A percentile compares a stretch with the other conserved stretches of the same genome.
These are phyloP conservation scores for Aphodius sticticus DNA, from an alignment of 2,888 invertebrate genomes.

Conservation along the genomic window DNA sequence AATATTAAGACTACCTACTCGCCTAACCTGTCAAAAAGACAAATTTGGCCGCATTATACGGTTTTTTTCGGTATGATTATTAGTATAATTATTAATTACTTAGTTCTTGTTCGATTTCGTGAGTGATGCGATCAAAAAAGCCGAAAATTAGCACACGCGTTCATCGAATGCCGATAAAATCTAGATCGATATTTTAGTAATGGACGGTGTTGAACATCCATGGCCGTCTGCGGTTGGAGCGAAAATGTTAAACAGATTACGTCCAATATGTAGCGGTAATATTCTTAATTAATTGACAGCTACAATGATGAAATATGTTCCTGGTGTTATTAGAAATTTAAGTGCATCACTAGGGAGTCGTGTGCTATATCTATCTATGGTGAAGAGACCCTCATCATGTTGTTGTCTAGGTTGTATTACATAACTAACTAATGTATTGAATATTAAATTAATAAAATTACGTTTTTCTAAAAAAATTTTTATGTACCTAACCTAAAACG, in stretches of 20 bases:
- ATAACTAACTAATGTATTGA: neutral
- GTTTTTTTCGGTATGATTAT: neutral
- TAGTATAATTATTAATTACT: neutral
- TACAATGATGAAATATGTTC: conserved; percentile 30
- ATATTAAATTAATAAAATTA: neutral
- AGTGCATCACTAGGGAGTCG: neutral
- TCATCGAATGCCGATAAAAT: neutral
- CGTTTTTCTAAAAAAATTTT: neutral
- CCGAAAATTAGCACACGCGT: neutral
- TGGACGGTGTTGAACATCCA: neutral
- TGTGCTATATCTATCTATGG: neutral
- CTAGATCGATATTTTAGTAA: neutral
- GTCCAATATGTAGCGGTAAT: conserved; percentile 26
- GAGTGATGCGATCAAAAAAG: neutral
- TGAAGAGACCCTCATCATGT: neutral
- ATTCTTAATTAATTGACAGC: conserved; percentile 31
- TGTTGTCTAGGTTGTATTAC: neutral
- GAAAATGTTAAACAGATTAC: conserved; percentile 22
- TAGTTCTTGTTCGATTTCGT: neutral
- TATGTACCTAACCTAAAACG: no score
- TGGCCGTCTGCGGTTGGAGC: neutral
- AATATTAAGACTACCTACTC: no score
- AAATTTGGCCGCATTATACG: no score
- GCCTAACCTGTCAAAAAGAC: no score
- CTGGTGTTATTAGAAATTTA: conserved; percentile 21